Evolutionary conservation across 2,888 invertebrate genomes (phyloP), one percentile per base, ranked within the genome.

Genomic region (Epistrophella euchroma): DNA sequence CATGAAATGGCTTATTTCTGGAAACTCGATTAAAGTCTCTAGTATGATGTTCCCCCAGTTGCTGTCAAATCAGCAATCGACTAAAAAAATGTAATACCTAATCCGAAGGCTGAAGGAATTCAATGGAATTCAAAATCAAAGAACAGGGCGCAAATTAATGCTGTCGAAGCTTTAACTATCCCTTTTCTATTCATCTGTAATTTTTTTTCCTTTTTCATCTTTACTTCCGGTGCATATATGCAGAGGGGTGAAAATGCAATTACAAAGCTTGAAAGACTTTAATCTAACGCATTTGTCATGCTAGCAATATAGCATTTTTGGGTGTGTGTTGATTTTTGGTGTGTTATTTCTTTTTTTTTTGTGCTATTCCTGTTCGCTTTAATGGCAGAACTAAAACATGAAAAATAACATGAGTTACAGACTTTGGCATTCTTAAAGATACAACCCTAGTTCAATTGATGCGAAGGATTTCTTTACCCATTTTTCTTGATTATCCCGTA

Each of bases 401-500:
- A 52, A 40, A 19, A 37, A 58, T 66, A 22, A 55, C 43, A 75
- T 19, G 50, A 45, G 50, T 32, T 45, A 62, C 66, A 70, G 76
- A 56, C 45, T 64, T 74, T 70, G 70, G 74, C 58, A 84, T 79
- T 47, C 32, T 79, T 60, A 37, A 28, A 22, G 22, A 62, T 45
- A 45, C 45, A 47, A 76, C 79, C 71, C 74, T 62, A 43, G 37
- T 58, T 71, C 64, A 79, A 84, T 58, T 79, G 79, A 84, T 74
- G 84, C 79, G 79, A 79, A 79, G 79, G 79, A 84, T 84, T 64
- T 79, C 79, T 79, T 79, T 70, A 84, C 43, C 66, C 79, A 84
- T 84, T 84, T 84, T 79, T 84, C 84, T 84, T 84, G 84, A 79
- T 84, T 79, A 79, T 79, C 66, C 84, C 66, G 40, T 32, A 25